Base-by-base conservation (phyloP, 2,797 vertebrate genomes). In the Sebastes aleutianus region DNA sequence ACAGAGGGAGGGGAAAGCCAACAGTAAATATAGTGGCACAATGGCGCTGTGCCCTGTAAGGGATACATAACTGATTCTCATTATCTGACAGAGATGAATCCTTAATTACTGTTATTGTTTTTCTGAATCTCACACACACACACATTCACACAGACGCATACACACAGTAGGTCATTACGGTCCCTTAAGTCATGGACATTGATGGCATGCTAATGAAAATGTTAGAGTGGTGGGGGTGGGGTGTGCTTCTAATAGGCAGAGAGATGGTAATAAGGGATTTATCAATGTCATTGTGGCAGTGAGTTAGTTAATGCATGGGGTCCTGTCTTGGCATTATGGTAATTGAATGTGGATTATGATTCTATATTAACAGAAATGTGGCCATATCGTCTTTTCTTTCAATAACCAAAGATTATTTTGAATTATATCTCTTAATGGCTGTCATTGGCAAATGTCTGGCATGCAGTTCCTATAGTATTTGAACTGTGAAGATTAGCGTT, bases 251-350 rank as follows among this genome's bases (percentile, higher is more conserved):
- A 77, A 78, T 65, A 57, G 69, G 43, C 71, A 59, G n/a, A 76
- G 29, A 68, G 20, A 80, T 77, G 34, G 43, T 81, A 80, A 84
- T 83, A 54, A 78, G 39, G 65, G 79, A 83, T 84, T 86, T 58
- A 78, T 81, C 70, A 78, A 27, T 66, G 78, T 79, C 82, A 71
- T 26, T 29, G 34, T 64, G 56, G 70, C 59, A 72, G 62, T 47
- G 56, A 65, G 57, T 79, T 50, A 78, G 78, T 80, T 79, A 71
- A 80, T 77, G 34, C 61, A 47, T 32, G 20, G 54, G 66, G 24
- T 32, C 29, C 36, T 27, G 72, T 70, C 50, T 24, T 82, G 70
- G 71, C 63, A 70, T 79, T 66, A 75, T 79, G 36, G 50, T 87
- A 76, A 83, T 83, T 82, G 56, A 66, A 66, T 79, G 78, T 74